phyloP scores from a whole-genome alignment of 2,888 invertebrate genomes.

The Reticulitermes lucifugus region DNA sequence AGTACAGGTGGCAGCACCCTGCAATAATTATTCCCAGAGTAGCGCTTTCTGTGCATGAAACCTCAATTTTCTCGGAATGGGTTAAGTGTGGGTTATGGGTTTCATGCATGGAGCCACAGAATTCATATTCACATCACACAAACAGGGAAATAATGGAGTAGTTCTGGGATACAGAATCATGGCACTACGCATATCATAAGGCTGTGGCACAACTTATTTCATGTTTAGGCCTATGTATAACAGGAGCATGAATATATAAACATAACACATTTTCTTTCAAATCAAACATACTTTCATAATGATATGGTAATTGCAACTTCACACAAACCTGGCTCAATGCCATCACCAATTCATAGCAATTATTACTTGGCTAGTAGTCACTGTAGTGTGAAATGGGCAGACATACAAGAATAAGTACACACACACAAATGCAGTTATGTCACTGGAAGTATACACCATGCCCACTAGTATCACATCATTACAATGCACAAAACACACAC shows the following conservation, averaged over 20 bases:
- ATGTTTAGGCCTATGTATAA: not conserved
- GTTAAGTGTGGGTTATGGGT: too few relatives aligned
- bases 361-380: not conserved
- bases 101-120: too few relatives aligned
- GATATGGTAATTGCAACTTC: not conserved
- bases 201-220: not conserved
- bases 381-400: not conserved
- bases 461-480: not conserved
- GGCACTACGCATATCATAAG: not conserved
- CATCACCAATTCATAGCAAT: not conserved
- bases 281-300: not conserved
- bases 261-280: not conserved
- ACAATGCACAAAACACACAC: not conserved
- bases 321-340: constrained; percentile 7
- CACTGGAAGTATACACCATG: not conserved
- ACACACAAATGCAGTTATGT: not conserved
- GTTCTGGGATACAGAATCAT: too few relatives aligned
- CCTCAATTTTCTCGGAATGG: too few relatives aligned
- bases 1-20: too few relatives aligned
- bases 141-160: too few relatives aligned
- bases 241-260: not conserved
- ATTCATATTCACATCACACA: too few relatives aligned
- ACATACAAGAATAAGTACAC: not conserved
- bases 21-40: too few relatives aligned
- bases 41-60: too few relatives aligned